Base-by-base conservation (phyloP, 1,140 invertebrate genomes). In the Tribolium madens region DNA sequence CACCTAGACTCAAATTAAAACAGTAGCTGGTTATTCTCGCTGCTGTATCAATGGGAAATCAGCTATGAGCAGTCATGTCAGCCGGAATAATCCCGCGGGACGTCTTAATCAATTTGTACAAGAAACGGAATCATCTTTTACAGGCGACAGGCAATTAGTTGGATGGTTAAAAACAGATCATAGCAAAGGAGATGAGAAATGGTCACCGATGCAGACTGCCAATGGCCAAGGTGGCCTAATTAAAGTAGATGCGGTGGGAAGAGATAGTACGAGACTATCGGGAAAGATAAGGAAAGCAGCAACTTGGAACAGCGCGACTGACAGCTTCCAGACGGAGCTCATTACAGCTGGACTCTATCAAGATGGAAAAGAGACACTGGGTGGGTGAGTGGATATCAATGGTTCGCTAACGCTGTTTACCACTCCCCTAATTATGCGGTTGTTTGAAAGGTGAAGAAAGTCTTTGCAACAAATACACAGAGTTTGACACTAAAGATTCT, bases 251-350 rank as follows among this genome's bases (percentile, higher is more conserved):
- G 42, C 60, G 21, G 42, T 53, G 64, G 64, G 36, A 50, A 50
- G 42, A 48, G 74, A 76, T 76, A 76, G 46, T 47, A 31, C 17
- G 60, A 26, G 72, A 57, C 72, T 75, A 75, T 75, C 73, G 52
- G 73, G 73, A 18, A n/a, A 75, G 73, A 75, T 75, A 75, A 74
- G 72, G 50, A 57, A 74, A 57, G 12, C 53, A 75, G 53, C 53
- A 33, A 53, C 53, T 46, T 69, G 33, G 42, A 68, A 48, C 60
- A 50, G 74, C 26, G 57, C 74, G 60, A 76, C 31, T 76, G 75
- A 76, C 75, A 76, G 75, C 69, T 76, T 57, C 75, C 75, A 76
- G 75, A 76, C 75, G 75, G 68, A 71, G 75, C 75, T 76, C 75
- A 76, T 76, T 76, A 76, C 75, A 52, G 75, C 15, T 18, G 48